Evolutionary conservation across 1,140 invertebrate species (phyloP), one percentile per base, ranked within the genome.

Genomic region (Papilio polytes): DNA sequence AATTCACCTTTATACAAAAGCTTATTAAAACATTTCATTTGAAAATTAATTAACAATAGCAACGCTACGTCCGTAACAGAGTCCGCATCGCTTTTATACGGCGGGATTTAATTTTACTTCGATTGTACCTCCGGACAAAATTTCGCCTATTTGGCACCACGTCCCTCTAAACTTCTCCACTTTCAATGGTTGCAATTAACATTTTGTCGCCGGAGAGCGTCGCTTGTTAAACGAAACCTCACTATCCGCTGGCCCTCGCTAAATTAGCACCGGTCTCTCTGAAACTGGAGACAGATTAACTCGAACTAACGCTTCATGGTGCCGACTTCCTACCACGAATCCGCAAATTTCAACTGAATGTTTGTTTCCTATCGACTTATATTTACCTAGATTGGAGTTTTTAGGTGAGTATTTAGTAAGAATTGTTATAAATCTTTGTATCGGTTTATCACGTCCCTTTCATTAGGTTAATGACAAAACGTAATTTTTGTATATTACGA

Each of bases 121-220:
- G 74, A 76, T 76, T 76, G 74, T 53, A 31, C 63, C 74, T 44
- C 12, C 46, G 46, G 46, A 76, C 74, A 53, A 76, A 76, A 76
- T 76, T 76, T 76, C 74, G 46, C 46, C 74, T 76, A 76, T 76
- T 76, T 76, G 74, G 74, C 74, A 76, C 48, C 46, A 53, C 78
- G 70, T 80, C 81, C 72, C 48, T 76, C 76, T 70, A 77, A 82
- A 82, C 70, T 82, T 82, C 53, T 84, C 82, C 84, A 84, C 78
- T 86, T 86, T 85, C 83, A 86, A 88, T 85, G 81, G 81, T 84
- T 80, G 84, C 86, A 89, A 88, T 88, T 89, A 89, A 87, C 88
- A 87, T 89, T 86, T 86, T 87, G 88, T 86, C 83, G 84, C 84
- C 82, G 76, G 85, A 85, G 82, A 86, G 84, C 81, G 80, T 80